Percentiles rank a stretch among this genome's conserved stretches.
Conservation (phyloP, 2,888 invertebrate species). For the Helobdella robusta region DNA sequence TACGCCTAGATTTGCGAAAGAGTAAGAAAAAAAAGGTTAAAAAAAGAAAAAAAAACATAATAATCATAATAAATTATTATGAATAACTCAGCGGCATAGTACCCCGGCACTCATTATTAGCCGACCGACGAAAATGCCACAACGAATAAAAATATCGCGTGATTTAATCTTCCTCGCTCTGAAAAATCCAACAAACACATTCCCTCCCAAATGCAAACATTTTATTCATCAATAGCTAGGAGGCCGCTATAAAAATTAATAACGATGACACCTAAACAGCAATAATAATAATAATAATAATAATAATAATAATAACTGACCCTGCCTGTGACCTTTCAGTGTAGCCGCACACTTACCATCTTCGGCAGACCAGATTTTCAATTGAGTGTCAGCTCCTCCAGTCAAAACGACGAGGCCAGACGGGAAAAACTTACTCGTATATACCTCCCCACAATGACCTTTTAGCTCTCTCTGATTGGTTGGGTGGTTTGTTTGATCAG, state of each 20-base stretch:
- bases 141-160: background rate
- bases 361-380: constrained; percentile 62
- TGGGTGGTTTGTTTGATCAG: too few species aligned
- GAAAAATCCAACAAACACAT: background rate
- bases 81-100: too few species aligned
- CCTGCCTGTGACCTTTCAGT: constrained; percentile 58
- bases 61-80: too few species aligned
- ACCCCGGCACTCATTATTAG: too few species aligned
- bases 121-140: background rate
- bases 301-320: constrained; percentile 14
- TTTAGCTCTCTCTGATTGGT: constrained; percentile 50
- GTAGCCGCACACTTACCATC: constrained; percentile 61
- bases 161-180: background rate
- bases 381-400: constrained; percentile 61
- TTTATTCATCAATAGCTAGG: too few species aligned
- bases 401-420: constrained; percentile 62
- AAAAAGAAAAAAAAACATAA: background rate
- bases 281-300: too few species aligned
- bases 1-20: constrained; percentile 55
- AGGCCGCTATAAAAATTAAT: too few species aligned
- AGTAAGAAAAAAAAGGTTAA: constrained; percentile 3
- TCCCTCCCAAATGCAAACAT: too few species aligned
- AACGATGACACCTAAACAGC: too few species aligned
- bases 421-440: constrained; percentile 62
- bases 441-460: constrained; percentile 63